Percentiles rank a stretch among this genome's conserved stretches.
Conservation (phyloP, 1,140 invertebrate species). For the Apis laboriosa region DNA sequence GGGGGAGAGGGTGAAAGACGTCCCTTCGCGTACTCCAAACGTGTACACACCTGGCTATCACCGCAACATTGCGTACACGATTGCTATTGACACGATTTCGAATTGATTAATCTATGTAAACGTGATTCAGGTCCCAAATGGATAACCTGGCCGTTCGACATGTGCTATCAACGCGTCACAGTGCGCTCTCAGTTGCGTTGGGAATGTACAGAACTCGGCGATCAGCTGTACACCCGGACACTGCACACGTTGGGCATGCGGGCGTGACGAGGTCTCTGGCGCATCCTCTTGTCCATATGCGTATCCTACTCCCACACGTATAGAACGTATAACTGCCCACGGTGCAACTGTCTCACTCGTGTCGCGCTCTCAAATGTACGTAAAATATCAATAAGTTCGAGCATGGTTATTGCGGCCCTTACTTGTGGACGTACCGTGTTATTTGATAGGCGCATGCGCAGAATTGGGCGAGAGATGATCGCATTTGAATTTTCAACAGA, state of each 20-base stretch:
- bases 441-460: slow-evolving; percentile 11
- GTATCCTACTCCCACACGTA: slow-evolving; percentile 39
- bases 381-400: slow-evolving; percentile 78
- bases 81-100: background rate
- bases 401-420: slow-evolving; percentile 67
- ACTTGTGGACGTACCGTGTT: background rate
- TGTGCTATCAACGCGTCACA: background rate
- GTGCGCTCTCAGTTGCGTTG: background rate
- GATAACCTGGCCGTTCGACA: background rate
- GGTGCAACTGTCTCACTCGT: slow-evolving; percentile 2
- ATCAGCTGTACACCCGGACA: slow-evolving; percentile 64
- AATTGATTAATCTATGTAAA: no score
- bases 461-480: no score
- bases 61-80: slow-evolving; percentile 2
- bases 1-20: background rate
- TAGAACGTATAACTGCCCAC: background rate
- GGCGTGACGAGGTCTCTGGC: slow-evolving; percentile 53
- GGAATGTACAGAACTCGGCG: slow-evolving; percentile 11
- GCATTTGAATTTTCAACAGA: background rate
- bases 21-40: background rate
- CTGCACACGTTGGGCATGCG: slow-evolving; percentile 56
- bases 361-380: slow-evolving; percentile 17
- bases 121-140: background rate
- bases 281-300: slow-evolving; percentile 20
- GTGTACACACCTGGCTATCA: background rate